A percentile compares a stretch with the other conserved stretches of the same genome.
These are phyloP conservation scores for Triplophysa bombifrons DNA, from an alignment of 2,797 vertebrate species.

Conservation along the genomic window DNA sequence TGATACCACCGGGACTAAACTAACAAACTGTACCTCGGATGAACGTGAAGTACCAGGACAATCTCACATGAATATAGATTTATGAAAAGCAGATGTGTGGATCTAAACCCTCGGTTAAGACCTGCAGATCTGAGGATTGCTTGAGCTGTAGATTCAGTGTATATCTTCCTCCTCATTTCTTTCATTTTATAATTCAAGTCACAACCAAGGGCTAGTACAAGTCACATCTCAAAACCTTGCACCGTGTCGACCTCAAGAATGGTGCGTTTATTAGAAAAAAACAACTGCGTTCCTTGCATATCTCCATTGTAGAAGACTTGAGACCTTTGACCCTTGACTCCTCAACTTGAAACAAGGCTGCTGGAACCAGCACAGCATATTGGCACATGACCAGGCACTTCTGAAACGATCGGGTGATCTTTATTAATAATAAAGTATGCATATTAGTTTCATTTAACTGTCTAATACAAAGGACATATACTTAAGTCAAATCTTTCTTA, in stretches of 20 bases:
- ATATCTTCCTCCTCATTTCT: not conserved
- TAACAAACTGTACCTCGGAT: conserved; percentile 1
- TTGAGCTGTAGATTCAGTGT: not conserved
- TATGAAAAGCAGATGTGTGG: not conserved
- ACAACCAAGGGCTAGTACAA: not conserved
- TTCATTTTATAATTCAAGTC: not conserved
- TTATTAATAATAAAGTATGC: too few species aligned
- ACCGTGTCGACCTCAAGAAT: not conserved
- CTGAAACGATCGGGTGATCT: too few species aligned
- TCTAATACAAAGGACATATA: too few species aligned
- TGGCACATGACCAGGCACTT: too few species aligned
- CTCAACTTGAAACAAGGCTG: not conserved
- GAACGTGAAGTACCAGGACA: not conserved
- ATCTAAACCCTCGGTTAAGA: not conserved
- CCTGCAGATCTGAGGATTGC: not conserved
- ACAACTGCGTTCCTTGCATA: not conserved
- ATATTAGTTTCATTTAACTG: too few species aligned
- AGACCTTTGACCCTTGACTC: not conserved
- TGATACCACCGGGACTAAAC: conserved; percentile 47
- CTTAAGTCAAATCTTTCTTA: too few species aligned
- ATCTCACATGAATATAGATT: not conserved
- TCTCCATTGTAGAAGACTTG: not conserved
- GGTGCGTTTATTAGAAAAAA: not conserved
- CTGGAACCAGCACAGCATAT: too few species aligned
- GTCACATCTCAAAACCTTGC: not conserved